phyloP scores from a whole-genome alignment of 2,113 vertebrate genomes.

The Mormyrus lacerda region DNA sequence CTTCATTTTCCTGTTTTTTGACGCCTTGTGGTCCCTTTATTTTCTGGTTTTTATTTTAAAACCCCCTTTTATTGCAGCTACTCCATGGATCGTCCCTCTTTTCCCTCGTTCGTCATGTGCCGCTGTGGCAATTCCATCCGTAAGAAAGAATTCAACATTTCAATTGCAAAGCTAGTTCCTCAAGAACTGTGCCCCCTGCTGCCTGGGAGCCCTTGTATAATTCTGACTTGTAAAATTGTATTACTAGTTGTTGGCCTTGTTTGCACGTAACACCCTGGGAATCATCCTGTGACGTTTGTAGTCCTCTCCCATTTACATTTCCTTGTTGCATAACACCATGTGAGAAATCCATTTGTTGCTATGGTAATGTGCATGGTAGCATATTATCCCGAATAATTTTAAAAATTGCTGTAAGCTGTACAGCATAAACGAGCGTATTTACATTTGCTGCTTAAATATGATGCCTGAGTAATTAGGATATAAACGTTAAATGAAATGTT shows the following conservation, averaged over 20 bases:
- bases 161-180: neutral
- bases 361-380: constrained; percentile 16
- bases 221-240: neutral
- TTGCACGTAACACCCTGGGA: neutral
- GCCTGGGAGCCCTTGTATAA: neutral
- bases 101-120: neutral
- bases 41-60: neutral
- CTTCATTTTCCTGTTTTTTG: neutral
- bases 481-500: neutral
- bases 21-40: neutral
- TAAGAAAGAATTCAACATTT: neutral
- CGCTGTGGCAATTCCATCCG: neutral
- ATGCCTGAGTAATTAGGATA: constrained; percentile 8
- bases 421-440: constrained; percentile 7
- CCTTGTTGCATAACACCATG: constrained; percentile 3
- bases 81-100: neutral
- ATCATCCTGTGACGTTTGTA: neutral
- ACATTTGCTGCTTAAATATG: constrained; percentile 11
- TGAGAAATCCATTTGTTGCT: constrained; percentile 24
- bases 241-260: neutral
- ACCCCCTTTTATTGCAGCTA: neutral
- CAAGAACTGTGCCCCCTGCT: neutral
- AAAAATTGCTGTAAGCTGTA: constrained; percentile 2
- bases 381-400: neutral
- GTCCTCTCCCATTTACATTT: neutral